Percentiles rank a stretch among this genome's conserved stretches.
Conservation (phyloP, 2,113 vertebrate species). For the Bos indicus region DNA sequence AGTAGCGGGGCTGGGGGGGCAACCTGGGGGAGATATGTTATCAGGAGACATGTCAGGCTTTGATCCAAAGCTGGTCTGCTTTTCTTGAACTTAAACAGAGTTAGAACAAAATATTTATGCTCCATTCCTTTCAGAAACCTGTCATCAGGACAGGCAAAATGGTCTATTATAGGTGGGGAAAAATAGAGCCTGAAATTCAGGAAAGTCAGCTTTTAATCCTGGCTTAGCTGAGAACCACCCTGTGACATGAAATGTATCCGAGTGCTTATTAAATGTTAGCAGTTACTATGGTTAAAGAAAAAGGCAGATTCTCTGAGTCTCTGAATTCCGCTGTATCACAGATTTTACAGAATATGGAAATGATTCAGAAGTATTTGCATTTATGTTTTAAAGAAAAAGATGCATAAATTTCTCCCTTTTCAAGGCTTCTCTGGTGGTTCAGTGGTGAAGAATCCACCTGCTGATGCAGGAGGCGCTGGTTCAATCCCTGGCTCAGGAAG, state of each 20-base stretch:
- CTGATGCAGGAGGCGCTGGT: background rate
- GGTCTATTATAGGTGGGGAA: background rate
- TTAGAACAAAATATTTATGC: slow-evolving; percentile 30
- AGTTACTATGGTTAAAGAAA: background rate
- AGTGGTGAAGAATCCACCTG: background rate
- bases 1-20: background rate
- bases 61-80: background rate
- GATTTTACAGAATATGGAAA: background rate
- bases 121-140: slow-evolving; percentile 14
- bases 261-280: background rate
- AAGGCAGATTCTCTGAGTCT: background rate
- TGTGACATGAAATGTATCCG: background rate
- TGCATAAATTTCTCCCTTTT: background rate
- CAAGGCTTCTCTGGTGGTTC: background rate
- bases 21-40: background rate
- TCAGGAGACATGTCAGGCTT: background rate
- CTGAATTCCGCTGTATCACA: background rate
- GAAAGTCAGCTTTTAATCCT: slow-evolving; percentile 33
- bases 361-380: background rate
- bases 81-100: slow-evolving; percentile 33
- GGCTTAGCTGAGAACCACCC: background rate
- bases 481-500: background rate
- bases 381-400: background rate
- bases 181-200: slow-evolving; percentile 34
- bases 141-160: background rate